Percentiles rank a stretch among this genome's conserved stretches.
Evolutionary conservation across 2,888 invertebrate species (phyloP).

Genomic region (Antitype chi): DNA sequence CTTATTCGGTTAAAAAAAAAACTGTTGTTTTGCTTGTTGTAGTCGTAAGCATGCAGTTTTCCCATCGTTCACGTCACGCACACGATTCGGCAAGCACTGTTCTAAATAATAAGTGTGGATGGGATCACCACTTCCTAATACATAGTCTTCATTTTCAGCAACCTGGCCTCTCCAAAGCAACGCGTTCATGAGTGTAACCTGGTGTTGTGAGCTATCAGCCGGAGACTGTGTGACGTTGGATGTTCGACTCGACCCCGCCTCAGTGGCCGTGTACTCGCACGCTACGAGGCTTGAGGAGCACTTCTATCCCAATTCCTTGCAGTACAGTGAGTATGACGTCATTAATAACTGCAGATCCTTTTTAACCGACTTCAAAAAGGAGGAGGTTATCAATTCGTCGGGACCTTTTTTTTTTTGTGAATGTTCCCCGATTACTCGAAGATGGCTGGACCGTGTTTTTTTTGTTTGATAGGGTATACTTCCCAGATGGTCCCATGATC

Average conservation of each 20-base stretch:
- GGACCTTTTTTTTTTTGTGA: too few relatives aligned
- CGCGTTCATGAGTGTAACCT: slow-evolving; percentile 85
- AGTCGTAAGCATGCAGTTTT: background rate
- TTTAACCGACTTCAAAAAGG: too few relatives aligned
- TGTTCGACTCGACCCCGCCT: slow-evolving; percentile 88
- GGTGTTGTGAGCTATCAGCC: slow-evolving; percentile 76
- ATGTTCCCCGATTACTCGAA: too few relatives aligned
- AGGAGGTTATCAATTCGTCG: too few relatives aligned
- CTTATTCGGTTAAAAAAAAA: background rate
- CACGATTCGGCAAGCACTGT: background rate
- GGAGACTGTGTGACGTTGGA: slow-evolving; percentile 81
- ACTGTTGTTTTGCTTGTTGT: background rate
- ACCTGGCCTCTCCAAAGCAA: slow-evolving; percentile 84
- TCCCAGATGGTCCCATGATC: too few relatives aligned
- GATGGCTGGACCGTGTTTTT: too few relatives aligned
- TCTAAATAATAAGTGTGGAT: background rate
- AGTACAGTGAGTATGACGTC: slow-evolving; percentile 92
- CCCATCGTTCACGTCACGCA: background rate
- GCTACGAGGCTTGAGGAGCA: slow-evolving; percentile 94
- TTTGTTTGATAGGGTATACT: too few relatives aligned
- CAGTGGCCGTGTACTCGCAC: slow-evolving; percentile 91
- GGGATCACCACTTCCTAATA: background rate
- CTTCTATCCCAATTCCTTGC: slow-evolving; percentile 95
- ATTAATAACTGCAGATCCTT: too few relatives aligned
- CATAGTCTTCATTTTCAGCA: slow-evolving; percentile 66